These are phyloP conservation scores for Nemotelus nigrinus DNA, from an alignment of 2,888 invertebrate genomes.

Conservation along the genomic window DNA sequence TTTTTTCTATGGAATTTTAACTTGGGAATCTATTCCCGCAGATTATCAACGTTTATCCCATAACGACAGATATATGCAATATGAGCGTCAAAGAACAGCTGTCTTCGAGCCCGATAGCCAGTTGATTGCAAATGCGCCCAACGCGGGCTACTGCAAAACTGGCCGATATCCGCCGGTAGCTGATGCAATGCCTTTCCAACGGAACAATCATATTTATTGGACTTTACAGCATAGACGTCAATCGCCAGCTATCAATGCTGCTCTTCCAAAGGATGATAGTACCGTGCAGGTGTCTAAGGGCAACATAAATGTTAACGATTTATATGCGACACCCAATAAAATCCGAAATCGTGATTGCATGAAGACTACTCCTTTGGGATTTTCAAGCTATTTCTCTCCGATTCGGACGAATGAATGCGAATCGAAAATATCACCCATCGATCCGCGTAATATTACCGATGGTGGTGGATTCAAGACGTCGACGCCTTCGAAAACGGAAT, in stretches of 20 bases:
- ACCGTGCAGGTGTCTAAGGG: constrained; percentile 6
- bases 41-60: constrained; percentile 75
- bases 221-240: constrained; percentile 67
- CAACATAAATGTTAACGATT: constrained; percentile 60
- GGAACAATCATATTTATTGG: constrained; percentile 69
- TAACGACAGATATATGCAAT: constrained; percentile 58
- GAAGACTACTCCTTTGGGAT: constrained; percentile 52
- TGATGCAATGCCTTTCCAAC: constrained; percentile 61
- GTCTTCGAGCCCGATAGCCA: background rate
- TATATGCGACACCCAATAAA: constrained; percentile 61
- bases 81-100: constrained; percentile 53
- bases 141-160: constrained; percentile 48
- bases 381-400: constrained; percentile 55
- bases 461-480: constrained; percentile 72
- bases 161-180: constrained; percentile 9
- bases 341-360: constrained; percentile 46
- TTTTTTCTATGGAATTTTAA: constrained; percentile 4
- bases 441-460: constrained; percentile 67
- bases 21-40: constrained; percentile 58
- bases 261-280: constrained; percentile 50
- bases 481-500: constrained; percentile 68
- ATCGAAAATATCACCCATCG: constrained; percentile 73
- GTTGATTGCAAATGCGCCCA: constrained; percentile 15
- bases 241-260: constrained; percentile 46
- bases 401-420: constrained; percentile 42